Percentiles rank a stretch among this genome's conserved stretches.
These are phyloP conservation scores for Mellivora capensis DNA, from an alignment of 2,113 vertebrate species.

Conservation along the genomic window DNA sequence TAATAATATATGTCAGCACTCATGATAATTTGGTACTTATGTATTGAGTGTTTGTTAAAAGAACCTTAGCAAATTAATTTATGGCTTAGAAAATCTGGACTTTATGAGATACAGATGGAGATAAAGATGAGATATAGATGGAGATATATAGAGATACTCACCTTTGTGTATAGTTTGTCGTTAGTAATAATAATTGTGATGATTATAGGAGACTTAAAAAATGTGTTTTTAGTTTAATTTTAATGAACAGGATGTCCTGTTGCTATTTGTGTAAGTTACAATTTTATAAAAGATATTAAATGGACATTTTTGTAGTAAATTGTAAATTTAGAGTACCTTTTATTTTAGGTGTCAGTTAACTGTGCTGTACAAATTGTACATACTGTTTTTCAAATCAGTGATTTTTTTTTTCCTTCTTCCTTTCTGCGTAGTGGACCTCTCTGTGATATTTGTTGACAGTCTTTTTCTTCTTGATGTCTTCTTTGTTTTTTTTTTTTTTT, in stretches of 20 bases:
- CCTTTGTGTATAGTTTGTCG: not conserved
- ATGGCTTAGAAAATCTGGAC: not conserved
- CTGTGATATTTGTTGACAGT: not conserved
- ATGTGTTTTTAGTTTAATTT: not conserved
- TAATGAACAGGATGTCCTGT: not conserved
- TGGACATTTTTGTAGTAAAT: not conserved
- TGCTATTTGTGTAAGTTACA: not conserved
- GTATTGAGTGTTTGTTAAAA: slow-evolving; percentile 1
- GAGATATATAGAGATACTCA: not conserved
- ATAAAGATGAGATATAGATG: not conserved
- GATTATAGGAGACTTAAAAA: not conserved
- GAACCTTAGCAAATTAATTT: not conserved
- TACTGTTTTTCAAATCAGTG: not conserved
- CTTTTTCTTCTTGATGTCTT: not conserved
- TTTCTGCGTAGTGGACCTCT: not conserved
- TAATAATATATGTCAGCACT: not conserved
- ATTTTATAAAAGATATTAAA: not conserved
- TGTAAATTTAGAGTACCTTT: not conserved
- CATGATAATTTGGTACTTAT: not conserved
- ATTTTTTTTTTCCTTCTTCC: not conserved
- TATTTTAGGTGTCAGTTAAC: not conserved
- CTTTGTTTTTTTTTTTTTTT: not conserved
- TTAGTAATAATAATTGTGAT: not conserved
- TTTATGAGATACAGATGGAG: not conserved
- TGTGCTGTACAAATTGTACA: not conserved